These are phyloP conservation scores for Lasaia peninsularis DNA, from an alignment of 1,140 invertebrate species.

Conservation along the genomic window DNA sequence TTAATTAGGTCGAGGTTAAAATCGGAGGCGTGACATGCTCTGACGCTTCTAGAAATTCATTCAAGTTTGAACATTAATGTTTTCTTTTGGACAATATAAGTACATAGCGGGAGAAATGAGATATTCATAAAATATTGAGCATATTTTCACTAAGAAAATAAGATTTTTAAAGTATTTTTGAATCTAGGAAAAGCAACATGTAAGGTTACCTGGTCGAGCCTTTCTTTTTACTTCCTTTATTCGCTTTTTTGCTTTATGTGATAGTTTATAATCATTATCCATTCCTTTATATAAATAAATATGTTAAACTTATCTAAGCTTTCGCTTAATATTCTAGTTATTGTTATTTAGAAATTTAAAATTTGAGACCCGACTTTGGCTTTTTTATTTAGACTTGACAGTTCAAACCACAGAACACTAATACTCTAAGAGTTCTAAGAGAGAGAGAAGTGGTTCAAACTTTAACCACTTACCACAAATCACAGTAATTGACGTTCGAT, in stretches of 20 bases:
- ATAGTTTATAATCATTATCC: conserved; percentile 79
- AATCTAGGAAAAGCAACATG: not conserved
- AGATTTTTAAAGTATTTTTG: not conserved
- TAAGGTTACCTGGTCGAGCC: conserved; percentile 88
- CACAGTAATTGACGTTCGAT: too few species aligned
- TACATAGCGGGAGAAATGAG: not conserved
- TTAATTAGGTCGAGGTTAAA: conserved; percentile 15
- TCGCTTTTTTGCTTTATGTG: conserved; percentile 87
- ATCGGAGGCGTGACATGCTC: conserved; percentile 2
- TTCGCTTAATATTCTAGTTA: not conserved
- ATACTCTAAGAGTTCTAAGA: too few species aligned
- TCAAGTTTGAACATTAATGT: not conserved
- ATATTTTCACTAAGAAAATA: not conserved
- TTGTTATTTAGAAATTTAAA: too few species aligned
- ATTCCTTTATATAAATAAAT: conserved; percentile 37
- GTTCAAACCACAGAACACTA: too few species aligned
- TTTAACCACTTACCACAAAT: too few species aligned
- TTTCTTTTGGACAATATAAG: not conserved
- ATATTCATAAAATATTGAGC: not conserved
- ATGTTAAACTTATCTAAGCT: not conserved
- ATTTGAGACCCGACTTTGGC: too few species aligned
- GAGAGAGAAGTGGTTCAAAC: too few species aligned
- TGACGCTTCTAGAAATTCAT: conserved; percentile 24
- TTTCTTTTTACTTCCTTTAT: conserved; percentile 92
- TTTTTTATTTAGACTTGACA: too few species aligned